Conservation (phyloP, 1,140 invertebrate species). For the Campoletis sonorensis region DNA sequence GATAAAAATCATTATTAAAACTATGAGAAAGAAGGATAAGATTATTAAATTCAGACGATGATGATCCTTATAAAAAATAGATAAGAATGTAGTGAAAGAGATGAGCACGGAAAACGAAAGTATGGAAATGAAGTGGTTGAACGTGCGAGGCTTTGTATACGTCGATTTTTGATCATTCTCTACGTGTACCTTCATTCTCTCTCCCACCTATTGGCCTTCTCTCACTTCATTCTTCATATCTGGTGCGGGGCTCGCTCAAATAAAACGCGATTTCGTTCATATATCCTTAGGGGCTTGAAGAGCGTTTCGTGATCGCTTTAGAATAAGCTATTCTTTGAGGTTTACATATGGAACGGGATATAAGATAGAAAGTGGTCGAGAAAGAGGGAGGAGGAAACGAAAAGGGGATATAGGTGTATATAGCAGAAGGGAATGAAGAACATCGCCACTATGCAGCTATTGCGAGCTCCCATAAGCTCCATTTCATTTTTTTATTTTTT, state of each 20-base stretch:
- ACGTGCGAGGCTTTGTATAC: slow-evolving; percentile 9
- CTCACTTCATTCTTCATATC: not conserved
- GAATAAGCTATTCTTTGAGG: slow-evolving; percentile 72
- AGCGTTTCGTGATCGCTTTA: slow-evolving; percentile 71
- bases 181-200: slow-evolving; percentile 39
- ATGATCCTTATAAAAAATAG: not conserved
- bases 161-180: slow-evolving; percentile 63
- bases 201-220: slow-evolving; percentile 40
- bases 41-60: too few relatives aligned
- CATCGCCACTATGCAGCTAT: not conserved
- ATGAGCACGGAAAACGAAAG: slow-evolving; percentile 8
- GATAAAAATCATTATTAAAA: too few relatives aligned
- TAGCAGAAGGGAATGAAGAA: not conserved
- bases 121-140: slow-evolving; percentile 54
- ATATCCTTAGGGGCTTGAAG: slow-evolving; percentile 67
- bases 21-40: too few relatives aligned
- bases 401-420: not conserved
- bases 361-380: not conserved
- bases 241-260: slow-evolving; percentile 58
- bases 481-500: not conserved
- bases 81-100: slow-evolving; percentile 30
- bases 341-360: slow-evolving; percentile 64
- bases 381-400: not conserved
- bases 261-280: slow-evolving; percentile 69
- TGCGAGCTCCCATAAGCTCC: not conserved